Base-by-base conservation (phyloP, 2,888 invertebrate species). In the Lasiommata megera region DNA sequence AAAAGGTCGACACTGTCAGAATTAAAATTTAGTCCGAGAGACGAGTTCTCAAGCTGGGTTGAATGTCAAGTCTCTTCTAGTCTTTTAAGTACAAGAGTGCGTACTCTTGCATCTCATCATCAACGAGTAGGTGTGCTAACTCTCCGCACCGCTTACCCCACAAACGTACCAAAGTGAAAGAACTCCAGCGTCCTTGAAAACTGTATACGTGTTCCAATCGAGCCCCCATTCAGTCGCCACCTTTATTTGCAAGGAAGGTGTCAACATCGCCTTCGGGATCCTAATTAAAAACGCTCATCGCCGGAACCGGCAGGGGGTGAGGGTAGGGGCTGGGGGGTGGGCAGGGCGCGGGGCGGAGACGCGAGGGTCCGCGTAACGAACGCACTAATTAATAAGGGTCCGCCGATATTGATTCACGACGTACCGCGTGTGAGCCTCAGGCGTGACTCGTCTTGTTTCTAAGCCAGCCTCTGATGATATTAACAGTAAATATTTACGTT, bases 321-420 rank as follows among this genome's bases (percentile, higher is more conserved):
- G 28, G 65, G 54, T 58, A 58, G 63, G 67, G 63, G 69, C 65
- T 59, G 58, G 43, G 41, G 41, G 55, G 50, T 65, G 60, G 58
- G 23, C 2, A 51, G 50, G 59, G 51, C 52, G 48, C n/a, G 28
- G 58, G 44, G 57, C n/a, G 61, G 61, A 57, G 60, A 69, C 69
- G 74, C 74, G 76, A 74, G 76, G 74, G 79, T 77, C 76, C 76
- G 74, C 77, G 80, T 77, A 77, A 77, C 79, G 84, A 86, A 88
- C 88, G 87, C 87, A 86, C 88, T 88, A 89, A 89, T 89, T 89
- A 89, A 88, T 88, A 87, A 87, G 86, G 88, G 88, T 84, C 86
- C 82, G 84, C 76, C 85, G 85, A 88, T 89, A 89, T 89, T 88
- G 88, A 89, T 89, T 89, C 85, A 88, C 85, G 85, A 80, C 77